Evolutionary conservation across 30 jellyfish, hydroid and myxozoan genomes (phyloP).

Genomic region (Clytia hemisphaerica): DNA sequence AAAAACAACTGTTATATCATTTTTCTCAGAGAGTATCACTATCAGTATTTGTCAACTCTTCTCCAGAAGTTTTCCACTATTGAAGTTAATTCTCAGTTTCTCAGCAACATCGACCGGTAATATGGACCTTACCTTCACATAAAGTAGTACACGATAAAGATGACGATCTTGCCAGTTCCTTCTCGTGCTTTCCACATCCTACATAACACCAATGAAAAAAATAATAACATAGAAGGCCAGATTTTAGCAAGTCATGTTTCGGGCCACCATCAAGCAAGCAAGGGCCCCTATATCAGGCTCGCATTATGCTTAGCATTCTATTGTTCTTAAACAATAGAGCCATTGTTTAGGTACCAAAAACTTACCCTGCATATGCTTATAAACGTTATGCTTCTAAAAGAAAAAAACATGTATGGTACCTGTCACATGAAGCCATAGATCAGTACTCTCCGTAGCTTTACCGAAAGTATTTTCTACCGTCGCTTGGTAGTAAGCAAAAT

Average conservation of each 20-base stretch:
- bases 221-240: not conserved
- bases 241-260: no score
- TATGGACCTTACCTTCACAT: conserved; percentile 47
- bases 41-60: no score
- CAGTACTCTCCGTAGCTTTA: conserved; percentile 44
- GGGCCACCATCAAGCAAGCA: no score
- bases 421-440: conserved; percentile 65
- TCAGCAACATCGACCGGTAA: not conserved
- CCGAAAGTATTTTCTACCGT: not conserved
- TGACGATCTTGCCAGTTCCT: conserved; percentile 11
- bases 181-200: conserved; percentile 54
- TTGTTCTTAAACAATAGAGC: no score
- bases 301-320: no score
- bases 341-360: no score
- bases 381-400: not conserved
- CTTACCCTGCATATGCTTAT: not conserved
- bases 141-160: conserved; percentile 31
- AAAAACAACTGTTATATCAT: no score
- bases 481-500: conserved; percentile 67
- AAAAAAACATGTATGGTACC: conserved; percentile 24
- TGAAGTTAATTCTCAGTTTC: no score
- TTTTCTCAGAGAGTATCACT: no score
- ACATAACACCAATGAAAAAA: not conserved
- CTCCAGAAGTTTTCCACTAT: no score
- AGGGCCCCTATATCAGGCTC: no score